phyloP scores from a whole-genome alignment of 92 coral and sea anemone species.

The Isaurus tuberculatus region DNA sequence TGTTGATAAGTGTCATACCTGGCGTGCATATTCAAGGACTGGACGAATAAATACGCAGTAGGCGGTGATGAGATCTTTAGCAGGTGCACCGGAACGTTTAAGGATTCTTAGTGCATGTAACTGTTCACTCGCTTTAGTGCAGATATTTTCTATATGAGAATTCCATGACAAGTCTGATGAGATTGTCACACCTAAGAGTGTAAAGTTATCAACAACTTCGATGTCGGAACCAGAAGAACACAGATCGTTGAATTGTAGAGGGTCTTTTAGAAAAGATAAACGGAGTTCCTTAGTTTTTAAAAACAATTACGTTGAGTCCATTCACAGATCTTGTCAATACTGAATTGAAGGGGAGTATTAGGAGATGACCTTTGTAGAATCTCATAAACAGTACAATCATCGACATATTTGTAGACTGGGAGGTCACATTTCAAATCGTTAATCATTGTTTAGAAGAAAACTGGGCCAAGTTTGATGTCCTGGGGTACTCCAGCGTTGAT shows the following conservation, averaged over 20 bases:
- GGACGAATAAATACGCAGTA: too few species aligned
- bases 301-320: too few species aligned
- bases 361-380: slow-evolving; percentile 5
- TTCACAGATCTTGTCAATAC: too few species aligned
- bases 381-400: not conserved
- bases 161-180: too few species aligned
- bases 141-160: not conserved
- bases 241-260: not conserved
- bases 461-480: not conserved
- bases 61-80: not conserved
- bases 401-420: not conserved
- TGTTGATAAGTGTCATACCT: too few species aligned
- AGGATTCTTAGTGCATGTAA: not conserved
- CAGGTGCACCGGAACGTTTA: not conserved
- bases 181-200: not conserved
- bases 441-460: not conserved
- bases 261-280: too few species aligned
- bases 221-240: not conserved
- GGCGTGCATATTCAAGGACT: too few species aligned
- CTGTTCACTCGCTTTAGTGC: slow-evolving; percentile 1
- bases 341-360: too few species aligned
- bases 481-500: not conserved
- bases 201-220: not conserved
- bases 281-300: too few species aligned
- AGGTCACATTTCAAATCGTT: not conserved